Base-by-base conservation (phyloP, 2,113 vertebrate species). In the Centropus bengalensis region DNA sequence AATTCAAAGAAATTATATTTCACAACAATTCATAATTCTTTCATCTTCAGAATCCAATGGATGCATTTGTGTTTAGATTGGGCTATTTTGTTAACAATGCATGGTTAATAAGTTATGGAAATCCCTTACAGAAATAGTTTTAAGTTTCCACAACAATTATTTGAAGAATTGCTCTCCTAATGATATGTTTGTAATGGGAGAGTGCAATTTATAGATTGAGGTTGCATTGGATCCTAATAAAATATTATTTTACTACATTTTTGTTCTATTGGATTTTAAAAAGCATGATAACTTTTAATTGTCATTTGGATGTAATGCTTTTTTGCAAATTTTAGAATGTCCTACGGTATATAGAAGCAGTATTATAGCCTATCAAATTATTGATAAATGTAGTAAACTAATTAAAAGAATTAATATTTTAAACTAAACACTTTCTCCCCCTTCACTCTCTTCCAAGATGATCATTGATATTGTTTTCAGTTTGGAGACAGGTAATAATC, bases 51-150 rank as follows among this genome's bases (percentile, higher is more conserved):
- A 84, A 67, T 27, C 86, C 44, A 70, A 47, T 70, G 21, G 82
- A 67, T 84, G 90, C 90, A 26, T 86, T 85, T 86, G 22, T 95
- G 47, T 84, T 96, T 88, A 86, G 55, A 81, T 63, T 77, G 76
- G 45, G 28, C 20, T 90, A 81, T 95, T 94, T 94, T 76, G 51
- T 94, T 91, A 93, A 91, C 87, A 91, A 85, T n/a, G 66, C 17
- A 32, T 71, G 32, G 62, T 45, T 24, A 82, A 76, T 71, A 76
- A 77, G 77, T 82, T 47, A 82, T 23, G 47, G 36, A 49, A n/a
- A 3, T 27, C 4, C 44, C 21, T 82, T 79, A 12, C 10, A 83
- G 26, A 79, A 74, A 83, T 36, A 75, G 38, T 36, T 83, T 87
- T 79, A 73, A 79, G 33, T 10, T 79, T 91, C 15, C n/a, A 68